These are phyloP conservation scores for Alca torda DNA, from an alignment of 2,797 vertebrate species.

Conservation along the genomic window DNA sequence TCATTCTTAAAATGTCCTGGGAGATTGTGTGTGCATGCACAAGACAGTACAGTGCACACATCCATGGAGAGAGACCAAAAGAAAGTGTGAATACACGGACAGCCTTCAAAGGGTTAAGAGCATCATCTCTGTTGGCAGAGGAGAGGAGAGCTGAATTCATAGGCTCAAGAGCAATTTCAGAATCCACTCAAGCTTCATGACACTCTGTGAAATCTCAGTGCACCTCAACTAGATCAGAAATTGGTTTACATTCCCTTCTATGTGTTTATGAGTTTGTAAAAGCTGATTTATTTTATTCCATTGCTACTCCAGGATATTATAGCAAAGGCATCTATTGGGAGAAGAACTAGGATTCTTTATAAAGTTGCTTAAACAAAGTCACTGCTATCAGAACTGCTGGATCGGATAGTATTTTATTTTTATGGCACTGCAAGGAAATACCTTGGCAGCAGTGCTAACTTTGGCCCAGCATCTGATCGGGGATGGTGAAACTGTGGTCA, in stretches of 20 bases:
- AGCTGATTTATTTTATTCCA: conserved; percentile 52
- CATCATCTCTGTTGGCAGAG: neutral
- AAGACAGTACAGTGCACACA: neutral
- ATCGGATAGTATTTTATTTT: neutral
- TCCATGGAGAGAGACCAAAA: neutral
- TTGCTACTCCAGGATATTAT: conserved; percentile 29
- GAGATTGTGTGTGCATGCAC: neutral
- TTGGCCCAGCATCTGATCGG: neutral
- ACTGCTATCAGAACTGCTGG: neutral
- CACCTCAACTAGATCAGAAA: conserved; percentile 60
- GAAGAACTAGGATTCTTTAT: conserved; percentile 3
- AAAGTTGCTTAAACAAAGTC: conserved; percentile 51
- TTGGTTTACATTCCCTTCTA: conserved; percentile 64
- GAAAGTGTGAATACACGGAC: neutral
- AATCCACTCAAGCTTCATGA: conserved; percentile 65
- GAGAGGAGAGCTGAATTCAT: conserved; percentile 41
- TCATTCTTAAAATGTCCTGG: neutral
- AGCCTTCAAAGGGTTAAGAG: conserved; percentile 32
- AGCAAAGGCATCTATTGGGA: conserved; percentile 25
- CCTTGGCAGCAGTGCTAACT: neutral
- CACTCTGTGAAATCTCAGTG: conserved; percentile 56
- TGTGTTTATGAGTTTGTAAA: conserved; percentile 66
- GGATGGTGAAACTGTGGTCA: neutral
- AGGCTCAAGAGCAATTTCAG: conserved; percentile 65
- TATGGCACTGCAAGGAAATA: neutral